Percentiles rank a stretch among this genome's conserved stretches.
Conservation (phyloP, 2,797 vertebrate genomes). For the Clarias pachynema region DNA sequence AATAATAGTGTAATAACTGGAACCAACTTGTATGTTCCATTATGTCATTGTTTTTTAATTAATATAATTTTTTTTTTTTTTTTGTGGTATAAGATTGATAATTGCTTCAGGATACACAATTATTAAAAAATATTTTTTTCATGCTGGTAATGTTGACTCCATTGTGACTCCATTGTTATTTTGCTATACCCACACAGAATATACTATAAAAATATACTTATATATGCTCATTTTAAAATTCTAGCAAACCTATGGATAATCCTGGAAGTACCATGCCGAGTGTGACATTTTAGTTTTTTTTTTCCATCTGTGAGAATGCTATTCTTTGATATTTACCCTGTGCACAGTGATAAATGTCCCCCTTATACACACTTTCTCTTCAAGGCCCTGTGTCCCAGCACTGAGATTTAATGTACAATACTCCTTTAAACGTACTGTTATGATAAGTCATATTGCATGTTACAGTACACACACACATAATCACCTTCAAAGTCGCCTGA, state of each 20-base stretch:
- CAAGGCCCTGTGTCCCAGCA: neutral
- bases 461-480: neutral
- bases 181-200: neutral
- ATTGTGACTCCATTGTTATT: neutral
- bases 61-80: neutral
- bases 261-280: neutral
- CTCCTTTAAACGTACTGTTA: neutral
- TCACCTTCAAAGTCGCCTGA: constrained; percentile 9
- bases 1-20: no score
- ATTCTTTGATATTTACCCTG: constrained; percentile 44
- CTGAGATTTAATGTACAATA: constrained; percentile 8
- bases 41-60: neutral
- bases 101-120: neutral
- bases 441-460: neutral
- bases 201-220: neutral
- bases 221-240: neutral
- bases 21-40: neutral
- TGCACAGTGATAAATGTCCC: constrained; percentile 13
- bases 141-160: neutral
- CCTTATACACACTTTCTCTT: neutral
- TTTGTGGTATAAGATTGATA: neutral
- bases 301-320: constrained; percentile 38
- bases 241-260: neutral
- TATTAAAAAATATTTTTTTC: neutral
- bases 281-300: constrained; percentile 62